Percentiles rank a stretch among this genome's conserved stretches.
These are phyloP conservation scores for Geotrypetes seraphini DNA, from an alignment of 2,797 vertebrate species.

Conservation along the genomic window DNA sequence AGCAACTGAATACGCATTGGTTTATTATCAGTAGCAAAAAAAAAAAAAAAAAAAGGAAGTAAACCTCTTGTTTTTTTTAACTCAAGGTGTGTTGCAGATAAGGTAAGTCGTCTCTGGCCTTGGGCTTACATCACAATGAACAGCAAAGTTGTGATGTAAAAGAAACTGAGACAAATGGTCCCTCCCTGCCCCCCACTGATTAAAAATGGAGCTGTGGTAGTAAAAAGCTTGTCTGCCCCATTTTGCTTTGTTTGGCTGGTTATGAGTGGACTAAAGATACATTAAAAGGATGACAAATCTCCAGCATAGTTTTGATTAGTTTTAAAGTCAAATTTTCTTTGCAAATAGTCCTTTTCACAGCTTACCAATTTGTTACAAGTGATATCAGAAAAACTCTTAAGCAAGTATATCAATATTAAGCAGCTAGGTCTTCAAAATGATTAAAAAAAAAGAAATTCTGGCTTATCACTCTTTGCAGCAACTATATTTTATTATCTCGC, in stretches of 20 bases:
- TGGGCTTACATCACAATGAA: constrained; percentile 88
- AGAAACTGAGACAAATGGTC: too few relatives aligned
- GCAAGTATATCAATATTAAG: too few relatives aligned
- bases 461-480: too few relatives aligned
- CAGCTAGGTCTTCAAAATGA: too few relatives aligned
- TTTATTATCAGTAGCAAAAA: constrained; percentile 39
- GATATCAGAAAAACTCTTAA: background rate
- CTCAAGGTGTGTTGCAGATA: constrained; percentile 44
- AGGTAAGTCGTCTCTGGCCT: constrained; percentile 83
- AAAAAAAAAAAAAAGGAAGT: too few relatives aligned
- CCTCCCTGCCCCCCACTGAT: too few relatives aligned
- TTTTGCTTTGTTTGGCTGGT: constrained; percentile 99
- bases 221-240: constrained; percentile 97
- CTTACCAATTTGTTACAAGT: constrained; percentile 52
- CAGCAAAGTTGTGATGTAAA: constrained; percentile 87
- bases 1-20: constrained; percentile 49
- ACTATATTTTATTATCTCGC: too few relatives aligned
- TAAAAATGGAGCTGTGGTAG: constrained; percentile 81
- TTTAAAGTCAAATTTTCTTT: constrained; percentile 92
- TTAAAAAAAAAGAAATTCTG: too few relatives aligned
- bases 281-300: constrained; percentile 60
- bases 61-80: constrained; percentile 59
- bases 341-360: constrained; percentile 97
- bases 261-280: constrained; percentile 97
- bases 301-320: constrained; percentile 90